These are phyloP conservation scores for Anastrepha ludens DNA, from an alignment of 1,140 invertebrate genomes.

Conservation along the genomic window DNA sequence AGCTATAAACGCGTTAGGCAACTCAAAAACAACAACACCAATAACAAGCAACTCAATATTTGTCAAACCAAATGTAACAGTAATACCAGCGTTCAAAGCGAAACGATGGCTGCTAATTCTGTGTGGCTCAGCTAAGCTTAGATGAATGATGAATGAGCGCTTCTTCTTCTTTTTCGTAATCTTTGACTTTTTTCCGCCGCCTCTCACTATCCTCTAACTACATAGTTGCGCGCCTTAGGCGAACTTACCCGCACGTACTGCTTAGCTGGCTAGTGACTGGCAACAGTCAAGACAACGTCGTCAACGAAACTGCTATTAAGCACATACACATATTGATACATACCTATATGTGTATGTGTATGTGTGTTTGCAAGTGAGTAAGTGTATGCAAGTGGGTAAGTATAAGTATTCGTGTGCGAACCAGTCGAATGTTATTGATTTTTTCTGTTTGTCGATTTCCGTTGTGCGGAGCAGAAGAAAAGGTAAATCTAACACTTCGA, in stretches of 20 bases:
- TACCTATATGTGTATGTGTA: background rate
- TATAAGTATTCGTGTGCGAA: background rate
- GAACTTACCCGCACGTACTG: background rate
- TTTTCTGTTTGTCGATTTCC: constrained; percentile 31
- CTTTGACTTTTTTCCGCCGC: background rate
- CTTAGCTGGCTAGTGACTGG: background rate
- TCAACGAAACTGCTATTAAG: background rate
- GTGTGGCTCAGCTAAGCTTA: background rate
- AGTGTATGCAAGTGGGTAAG: no score
- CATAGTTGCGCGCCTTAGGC: background rate
- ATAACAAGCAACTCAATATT: background rate
- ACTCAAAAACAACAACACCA: background rate
- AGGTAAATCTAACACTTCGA: background rate
- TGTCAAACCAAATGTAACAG: background rate
- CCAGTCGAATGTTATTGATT: constrained; percentile 8
- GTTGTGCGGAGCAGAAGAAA: background rate
- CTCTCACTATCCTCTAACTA: background rate
- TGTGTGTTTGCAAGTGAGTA: background rate
- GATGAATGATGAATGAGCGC: background rate
- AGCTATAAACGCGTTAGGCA: no score
- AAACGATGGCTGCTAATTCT: background rate
- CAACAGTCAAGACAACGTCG: background rate
- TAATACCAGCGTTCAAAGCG: background rate
- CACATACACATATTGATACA: background rate
- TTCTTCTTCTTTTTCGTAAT: background rate